These are phyloP conservation scores for Cebidichthys violaceus DNA, from an alignment of 2,113 vertebrate genomes.

Conservation along the genomic window DNA sequence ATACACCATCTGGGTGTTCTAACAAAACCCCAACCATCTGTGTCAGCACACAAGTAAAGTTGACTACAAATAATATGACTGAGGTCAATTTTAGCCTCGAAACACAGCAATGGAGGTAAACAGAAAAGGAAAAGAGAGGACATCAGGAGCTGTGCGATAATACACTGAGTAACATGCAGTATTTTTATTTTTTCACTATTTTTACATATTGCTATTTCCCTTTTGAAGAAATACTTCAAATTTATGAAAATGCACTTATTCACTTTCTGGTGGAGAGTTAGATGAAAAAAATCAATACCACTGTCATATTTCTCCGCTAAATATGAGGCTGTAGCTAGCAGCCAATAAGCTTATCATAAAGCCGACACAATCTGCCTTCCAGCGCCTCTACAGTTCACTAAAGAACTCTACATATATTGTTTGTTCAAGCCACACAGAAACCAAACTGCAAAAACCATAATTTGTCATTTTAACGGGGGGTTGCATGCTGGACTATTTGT, in stretches of 20 bases:
- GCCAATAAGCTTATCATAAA: not conserved
- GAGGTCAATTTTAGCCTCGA: slow-evolving; percentile 8
- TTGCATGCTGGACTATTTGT: not conserved
- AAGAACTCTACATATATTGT: not conserved
- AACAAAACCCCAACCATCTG: slow-evolving; percentile 75
- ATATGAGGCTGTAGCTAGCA: not conserved
- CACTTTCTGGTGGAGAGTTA: not conserved
- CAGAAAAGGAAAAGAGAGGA: not conserved
- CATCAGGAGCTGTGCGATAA: not conserved
- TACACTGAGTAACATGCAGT: not conserved
- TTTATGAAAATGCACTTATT: not conserved
- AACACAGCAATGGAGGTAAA: slow-evolving; percentile 1
- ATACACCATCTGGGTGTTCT: slow-evolving; percentile 69
- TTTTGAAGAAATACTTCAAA: not conserved
- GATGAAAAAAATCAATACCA: not conserved
- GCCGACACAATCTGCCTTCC: too few relatives aligned
- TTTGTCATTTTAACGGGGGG: not conserved
- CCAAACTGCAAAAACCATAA: not conserved
- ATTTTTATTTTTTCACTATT: not conserved
- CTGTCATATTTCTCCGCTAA: not conserved
- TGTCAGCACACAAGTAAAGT: slow-evolving; percentile 62
- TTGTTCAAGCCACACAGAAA: not conserved
- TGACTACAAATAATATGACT: slow-evolving; percentile 25
- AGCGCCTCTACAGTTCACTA: not conserved
- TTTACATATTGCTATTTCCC: not conserved